Base-by-base conservation (phyloP, 2,888 invertebrate species). In the Chrysotoxum bicinctum region DNA sequence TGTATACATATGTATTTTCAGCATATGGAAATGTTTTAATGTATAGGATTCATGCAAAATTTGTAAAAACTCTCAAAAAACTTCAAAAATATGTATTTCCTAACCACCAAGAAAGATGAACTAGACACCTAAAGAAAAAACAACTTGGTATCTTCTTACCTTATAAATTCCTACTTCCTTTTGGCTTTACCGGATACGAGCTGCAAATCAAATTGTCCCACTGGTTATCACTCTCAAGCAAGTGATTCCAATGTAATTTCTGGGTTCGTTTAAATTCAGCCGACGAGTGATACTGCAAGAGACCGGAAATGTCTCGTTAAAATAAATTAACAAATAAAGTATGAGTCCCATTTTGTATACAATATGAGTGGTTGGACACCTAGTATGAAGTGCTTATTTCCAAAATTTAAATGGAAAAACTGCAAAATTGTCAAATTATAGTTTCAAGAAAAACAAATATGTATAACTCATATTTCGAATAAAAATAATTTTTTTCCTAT, bases 221-320 rank as follows among this genome's bases (percentile, higher is more conserved):
- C 6, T 50, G 50, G 23, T 23, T 50, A 32, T 58, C 8, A 35
- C 12, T 21, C 4, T 26, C n/a, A 32, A 23, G 30, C 14, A 32
- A 45, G 21, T 16, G 37, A 23, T 73, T 50, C 30, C 35, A 35
- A 35, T 6, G 16, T 14, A 32, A 50, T 52, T 60, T 32, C 23
- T 73, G 35, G 16, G 4, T 45, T 32, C 4, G n/a, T n/a, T 32
- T 14, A 62, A 74, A 74, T 62, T 6, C 40, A 75, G 26, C 56
- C 66, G 45, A 37, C 19, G 37, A 62, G 40, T 62, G 50, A 73
- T 60, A 40, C 50, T 14, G 10, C 19, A 12, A 45, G 32, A 45
- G 3, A 56, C 45, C 43, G 45, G 70, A 69, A 56, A 58, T 40
- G 48, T 32, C 6, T 48, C 52, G 26, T 69, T 30, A 26, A 40